Conservation (phyloP, 2,888 invertebrate species). For the Leucoma salicis region DNA sequence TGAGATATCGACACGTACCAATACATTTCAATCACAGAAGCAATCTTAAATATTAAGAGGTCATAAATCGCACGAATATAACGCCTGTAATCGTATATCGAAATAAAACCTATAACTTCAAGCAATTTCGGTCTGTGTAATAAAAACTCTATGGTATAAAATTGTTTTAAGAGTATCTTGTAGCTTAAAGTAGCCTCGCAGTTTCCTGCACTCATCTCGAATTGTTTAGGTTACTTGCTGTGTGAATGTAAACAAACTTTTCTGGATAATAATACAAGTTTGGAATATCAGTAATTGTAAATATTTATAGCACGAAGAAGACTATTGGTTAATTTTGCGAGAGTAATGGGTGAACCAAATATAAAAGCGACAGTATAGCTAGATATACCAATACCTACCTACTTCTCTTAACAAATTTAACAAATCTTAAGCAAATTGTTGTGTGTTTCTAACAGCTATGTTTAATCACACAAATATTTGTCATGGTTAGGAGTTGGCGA, state of each 20-base stretch:
- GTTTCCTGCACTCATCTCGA: conserved; percentile 38
- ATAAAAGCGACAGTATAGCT: too few species aligned
- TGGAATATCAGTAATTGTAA: conserved; percentile 4
- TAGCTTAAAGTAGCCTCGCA: conserved; percentile 2
- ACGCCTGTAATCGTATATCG: background rate
- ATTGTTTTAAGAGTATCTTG: background rate
- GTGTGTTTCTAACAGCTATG: too few species aligned
- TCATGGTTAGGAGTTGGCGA: too few species aligned
- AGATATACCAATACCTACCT: too few species aligned
- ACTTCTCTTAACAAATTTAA: too few species aligned
- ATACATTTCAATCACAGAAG: conserved; percentile 41
- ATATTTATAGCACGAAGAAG: conserved; percentile 1
- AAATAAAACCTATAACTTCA: background rate
- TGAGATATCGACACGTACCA: conserved; percentile 26
- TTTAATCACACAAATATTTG: too few species aligned
- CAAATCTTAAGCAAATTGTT: too few species aligned
- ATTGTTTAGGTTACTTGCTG: conserved; percentile 14
- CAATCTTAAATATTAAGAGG: conserved; percentile 23
- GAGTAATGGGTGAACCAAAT: too few species aligned
- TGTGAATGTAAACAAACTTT: conserved; percentile 23
- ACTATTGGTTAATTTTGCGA: too few species aligned
- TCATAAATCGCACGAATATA: background rate
- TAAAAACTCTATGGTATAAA: conserved; percentile 1
- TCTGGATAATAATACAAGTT: conserved; percentile 8
- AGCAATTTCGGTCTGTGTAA: background rate